phyloP scores from a whole-genome alignment of 1,140 invertebrate genomes.

The Rhizoglyphus robini region DNA sequence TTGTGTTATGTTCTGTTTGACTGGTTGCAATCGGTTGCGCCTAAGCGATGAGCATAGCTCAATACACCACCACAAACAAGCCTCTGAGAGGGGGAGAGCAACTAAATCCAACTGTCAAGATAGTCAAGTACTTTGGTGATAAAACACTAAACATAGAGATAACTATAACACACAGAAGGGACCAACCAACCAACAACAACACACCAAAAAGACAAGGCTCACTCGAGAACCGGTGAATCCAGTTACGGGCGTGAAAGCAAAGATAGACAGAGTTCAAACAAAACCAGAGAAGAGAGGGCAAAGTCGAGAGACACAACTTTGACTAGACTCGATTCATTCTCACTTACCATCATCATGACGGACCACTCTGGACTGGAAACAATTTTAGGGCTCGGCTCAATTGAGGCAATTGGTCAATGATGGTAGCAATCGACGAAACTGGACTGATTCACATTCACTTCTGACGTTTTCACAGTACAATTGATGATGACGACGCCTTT shows the following conservation, averaged over 20 bases:
- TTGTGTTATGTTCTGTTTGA: too few relatives aligned
- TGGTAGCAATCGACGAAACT: too few relatives aligned
- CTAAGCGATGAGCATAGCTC: too few relatives aligned
- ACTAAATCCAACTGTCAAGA: not conserved
- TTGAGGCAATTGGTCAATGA: too few relatives aligned
- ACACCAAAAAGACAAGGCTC: not conserved
- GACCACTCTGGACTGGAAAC: too few relatives aligned
- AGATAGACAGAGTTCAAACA: not conserved
- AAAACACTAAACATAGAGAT: not conserved
- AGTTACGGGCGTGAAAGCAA: not conserved
- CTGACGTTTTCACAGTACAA: too few relatives aligned
- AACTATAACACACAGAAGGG: not conserved
- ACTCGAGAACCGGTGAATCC: not conserved
- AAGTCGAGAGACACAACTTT: not conserved
- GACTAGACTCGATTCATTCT: not conserved
- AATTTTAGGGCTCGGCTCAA: too few relatives aligned
- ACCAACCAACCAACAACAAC: not conserved
- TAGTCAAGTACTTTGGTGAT: not conserved
- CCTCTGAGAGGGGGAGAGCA: too few relatives aligned
- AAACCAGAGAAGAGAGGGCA: not conserved
- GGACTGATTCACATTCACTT: too few relatives aligned
- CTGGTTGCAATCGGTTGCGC: too few relatives aligned
- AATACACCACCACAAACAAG: not conserved
- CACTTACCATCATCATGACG: not conserved
- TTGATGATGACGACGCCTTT: too few relatives aligned